phyloP scores from a whole-genome alignment of 1,140 invertebrate species.

The Sycophaga agraensis region DNA sequence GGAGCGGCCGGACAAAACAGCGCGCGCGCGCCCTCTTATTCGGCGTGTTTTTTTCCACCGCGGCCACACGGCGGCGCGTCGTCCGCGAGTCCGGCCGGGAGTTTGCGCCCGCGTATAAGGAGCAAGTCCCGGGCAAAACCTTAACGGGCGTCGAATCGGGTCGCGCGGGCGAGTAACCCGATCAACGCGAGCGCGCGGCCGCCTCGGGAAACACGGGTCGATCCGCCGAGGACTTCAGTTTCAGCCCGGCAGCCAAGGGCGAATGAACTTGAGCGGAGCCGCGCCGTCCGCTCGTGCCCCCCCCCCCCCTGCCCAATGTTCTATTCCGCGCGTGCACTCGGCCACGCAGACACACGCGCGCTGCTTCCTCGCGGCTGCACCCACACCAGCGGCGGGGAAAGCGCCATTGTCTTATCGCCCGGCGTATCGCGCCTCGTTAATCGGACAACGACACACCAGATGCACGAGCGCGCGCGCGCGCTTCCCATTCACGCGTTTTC shows the following conservation, averaged over 20 bases:
- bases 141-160: too few relatives aligned
- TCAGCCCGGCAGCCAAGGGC: slow-evolving; percentile 1
- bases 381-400: not conserved
- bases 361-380: not conserved
- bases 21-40: too few relatives aligned
- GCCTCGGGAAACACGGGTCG: too few relatives aligned
- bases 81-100: too few relatives aligned
- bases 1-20: too few relatives aligned
- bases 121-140: too few relatives aligned
- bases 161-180: too few relatives aligned
- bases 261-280: slow-evolving; percentile 2
- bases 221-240: too few relatives aligned
- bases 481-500: slow-evolving; percentile 1
- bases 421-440: slow-evolving; percentile 16
- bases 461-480: not conserved
- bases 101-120: too few relatives aligned
- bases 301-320: slow-evolving; percentile 1
- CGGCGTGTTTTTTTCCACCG: too few relatives aligned
- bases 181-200: not conserved
- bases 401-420: slow-evolving; percentile 23
- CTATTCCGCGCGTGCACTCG: not conserved
- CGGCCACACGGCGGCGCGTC: too few relatives aligned
- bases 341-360: not conserved
- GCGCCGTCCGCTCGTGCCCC: not conserved
- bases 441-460: slow-evolving; percentile 26